Evolutionary conservation across 2,113 vertebrate species (phyloP), one percentile per base, ranked within the genome.

Genomic region (Xyliphius kryptos): DNA sequence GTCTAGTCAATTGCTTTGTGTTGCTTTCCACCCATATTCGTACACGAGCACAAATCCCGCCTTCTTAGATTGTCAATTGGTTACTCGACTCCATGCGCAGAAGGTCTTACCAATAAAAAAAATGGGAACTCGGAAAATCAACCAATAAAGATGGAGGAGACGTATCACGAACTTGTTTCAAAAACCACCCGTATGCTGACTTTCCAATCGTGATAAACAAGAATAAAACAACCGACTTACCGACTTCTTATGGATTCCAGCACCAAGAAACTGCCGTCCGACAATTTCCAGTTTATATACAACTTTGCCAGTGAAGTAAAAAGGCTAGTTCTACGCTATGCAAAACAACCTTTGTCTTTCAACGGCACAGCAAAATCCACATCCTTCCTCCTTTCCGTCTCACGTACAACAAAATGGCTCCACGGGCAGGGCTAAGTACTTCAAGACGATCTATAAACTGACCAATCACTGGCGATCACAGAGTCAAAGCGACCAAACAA

Each of bases 391-490:
- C 63, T 64, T 76, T 61, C 71, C 54, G 66, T 82, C 81, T 78
- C 69, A 74, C 77, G 81, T 81, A 78, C 82, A 81, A 86, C 85
- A 88, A 89, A 88, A 89, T 89, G 87, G 86, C 74, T 53, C 55
- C 84, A 67, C 56, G 55, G 32, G 17, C 17, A 9, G 20, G 2
- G 19, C 32, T 79, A 86, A 77, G 80, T 80, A 83, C 68, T 62
- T 64, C 16, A 2, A 22, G n/a, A n/a, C 43, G 13, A 14, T n/a
- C 56, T 5, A 1, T 2, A 9, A 12, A 48, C 51, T 15, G 40
- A 63, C 87, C 85, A 88, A 89, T 88, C 74, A 40, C 0, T 3
- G 4, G 1, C 5, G 55, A 71, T 65, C 49, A 15, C 6, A 5
- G 13, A 16, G n/a, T 3, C 6, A 4, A 8, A 6, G 0, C 6